Evolutionary conservation across 2,113 vertebrate species (phyloP).

Genomic region (Microcebus jonahi): DNA sequence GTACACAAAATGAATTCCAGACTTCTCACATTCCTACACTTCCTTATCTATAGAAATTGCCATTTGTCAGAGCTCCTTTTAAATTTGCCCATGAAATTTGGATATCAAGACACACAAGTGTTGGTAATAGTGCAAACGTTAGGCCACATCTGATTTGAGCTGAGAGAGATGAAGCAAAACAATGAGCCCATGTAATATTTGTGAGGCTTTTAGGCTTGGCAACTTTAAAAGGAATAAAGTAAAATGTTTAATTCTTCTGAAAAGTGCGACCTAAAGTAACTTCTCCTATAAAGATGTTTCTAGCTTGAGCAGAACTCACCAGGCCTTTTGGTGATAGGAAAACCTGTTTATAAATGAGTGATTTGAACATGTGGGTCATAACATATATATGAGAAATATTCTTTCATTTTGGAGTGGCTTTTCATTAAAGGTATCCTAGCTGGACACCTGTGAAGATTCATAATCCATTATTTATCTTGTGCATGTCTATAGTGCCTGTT

Average conservation of each 20-base stretch:
- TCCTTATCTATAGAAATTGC: background rate
- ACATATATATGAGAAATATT: slow-evolving; percentile 55
- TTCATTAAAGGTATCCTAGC: slow-evolving; percentile 60
- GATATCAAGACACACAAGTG: background rate
- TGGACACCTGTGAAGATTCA: slow-evolving; percentile 71
- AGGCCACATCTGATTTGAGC: slow-evolving; percentile 42
- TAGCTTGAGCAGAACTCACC: slow-evolving; percentile 17
- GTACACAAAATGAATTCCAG: background rate
- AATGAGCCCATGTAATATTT: slow-evolving; percentile 19
- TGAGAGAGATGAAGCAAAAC: background rate
- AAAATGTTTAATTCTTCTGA: slow-evolving; percentile 52
- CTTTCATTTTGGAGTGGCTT: slow-evolving; percentile 63
- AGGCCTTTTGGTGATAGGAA: background rate
- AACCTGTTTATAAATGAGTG: slow-evolving; percentile 51
- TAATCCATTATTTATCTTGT: slow-evolving; percentile 73
- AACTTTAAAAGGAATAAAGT: slow-evolving; percentile 19
- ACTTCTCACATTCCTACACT: background rate
- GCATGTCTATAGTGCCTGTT: slow-evolving; percentile 61
- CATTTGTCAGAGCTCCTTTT: slow-evolving; percentile 30
- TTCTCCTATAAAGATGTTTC: background rate
- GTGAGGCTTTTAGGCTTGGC: slow-evolving; percentile 28
- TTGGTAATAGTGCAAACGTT: background rate
- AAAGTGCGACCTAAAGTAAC: slow-evolving; percentile 10
- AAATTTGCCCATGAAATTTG: background rate
- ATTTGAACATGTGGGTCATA: slow-evolving; percentile 52